Base-by-base conservation (phyloP, 2,113 vertebrate genomes). In the Strix uralensis region DNA sequence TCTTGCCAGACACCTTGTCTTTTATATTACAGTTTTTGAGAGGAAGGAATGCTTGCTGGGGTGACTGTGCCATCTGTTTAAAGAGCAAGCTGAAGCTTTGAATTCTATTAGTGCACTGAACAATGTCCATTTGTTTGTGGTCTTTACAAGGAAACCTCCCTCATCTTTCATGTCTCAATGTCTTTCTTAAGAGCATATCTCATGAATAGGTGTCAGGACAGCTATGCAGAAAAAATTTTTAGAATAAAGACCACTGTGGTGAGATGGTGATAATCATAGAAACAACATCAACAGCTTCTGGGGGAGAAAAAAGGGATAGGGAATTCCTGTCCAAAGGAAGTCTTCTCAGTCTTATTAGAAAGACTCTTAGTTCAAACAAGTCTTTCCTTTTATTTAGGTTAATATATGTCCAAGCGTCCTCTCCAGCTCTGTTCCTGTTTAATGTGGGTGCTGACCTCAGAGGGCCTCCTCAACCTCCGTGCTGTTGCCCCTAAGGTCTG, bases 1-100 rank as follows among this genome's bases (percentile, higher is more conserved):
- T 30, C 16, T 57, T 94, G 57, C n/a, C 70, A 85, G 54, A n/a
- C 26, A 91, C 61, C n/a, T 66, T 93, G 49, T 49, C 79, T 92
- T 94, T 72, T 66, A 21, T 47, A 11, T n/a, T 70, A 2, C 13
- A 14, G 7, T 38, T 73, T 63, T 59, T 70, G n/a, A 81, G 70
- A 87, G 46, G 51, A 22, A 71, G 51, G 27, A 54, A 78, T 47
- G 30, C 52, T 94, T 84, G 42, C 83, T 67, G 38, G 23, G 32
- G 26, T 63, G n/a, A 36, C 20, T 47, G 19, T 65, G n/a, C 69
- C 30, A 58, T 90, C 62, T 90, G 61, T n/a, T 88, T 36, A 42
- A 78, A 92, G 22, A 86, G 38, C 42, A 71, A 67, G 59, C 22
- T 62, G 22, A 70, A 92, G 23, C 22, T 9, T 0, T 51, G 58